phyloP scores from a whole-genome alignment of 2,113 vertebrate genomes.

The Cettia cetti region DNA sequence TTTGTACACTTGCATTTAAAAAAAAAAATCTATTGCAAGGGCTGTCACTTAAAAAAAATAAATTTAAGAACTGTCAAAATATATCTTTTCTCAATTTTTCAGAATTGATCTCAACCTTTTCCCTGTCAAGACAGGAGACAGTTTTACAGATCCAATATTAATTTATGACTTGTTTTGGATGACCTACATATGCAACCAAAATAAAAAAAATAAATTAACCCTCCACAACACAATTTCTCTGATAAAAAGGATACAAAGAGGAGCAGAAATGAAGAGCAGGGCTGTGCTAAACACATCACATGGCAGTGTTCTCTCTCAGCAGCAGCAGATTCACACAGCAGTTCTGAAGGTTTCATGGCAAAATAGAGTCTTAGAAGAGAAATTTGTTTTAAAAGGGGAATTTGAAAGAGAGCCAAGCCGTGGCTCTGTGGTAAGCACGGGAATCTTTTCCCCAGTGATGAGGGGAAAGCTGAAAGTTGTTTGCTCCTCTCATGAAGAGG shows the following conservation, averaged over 20 bases:
- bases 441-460: background rate
- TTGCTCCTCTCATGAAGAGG: background rate
- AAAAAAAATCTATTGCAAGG: background rate
- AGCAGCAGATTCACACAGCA: background rate
- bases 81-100: background rate
- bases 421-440: background rate
- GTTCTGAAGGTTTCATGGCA: background rate
- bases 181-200: background rate
- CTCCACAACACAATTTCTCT: background rate
- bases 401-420: background rate
- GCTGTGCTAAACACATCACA: background rate
- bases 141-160: background rate
- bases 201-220: background rate
- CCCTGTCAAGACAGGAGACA: background rate
- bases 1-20: background rate
- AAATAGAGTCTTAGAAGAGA: background rate
- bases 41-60: background rate
- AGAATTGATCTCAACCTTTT: background rate
- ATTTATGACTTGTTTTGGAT: background rate
- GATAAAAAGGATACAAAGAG: background rate
- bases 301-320: background rate
- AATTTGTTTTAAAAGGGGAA: background rate
- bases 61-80: background rate
- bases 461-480: background rate
- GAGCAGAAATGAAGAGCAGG: background rate